These are phyloP conservation scores for Lycia hirtaria DNA, from an alignment of 2,888 invertebrate species.

Conservation along the genomic window DNA sequence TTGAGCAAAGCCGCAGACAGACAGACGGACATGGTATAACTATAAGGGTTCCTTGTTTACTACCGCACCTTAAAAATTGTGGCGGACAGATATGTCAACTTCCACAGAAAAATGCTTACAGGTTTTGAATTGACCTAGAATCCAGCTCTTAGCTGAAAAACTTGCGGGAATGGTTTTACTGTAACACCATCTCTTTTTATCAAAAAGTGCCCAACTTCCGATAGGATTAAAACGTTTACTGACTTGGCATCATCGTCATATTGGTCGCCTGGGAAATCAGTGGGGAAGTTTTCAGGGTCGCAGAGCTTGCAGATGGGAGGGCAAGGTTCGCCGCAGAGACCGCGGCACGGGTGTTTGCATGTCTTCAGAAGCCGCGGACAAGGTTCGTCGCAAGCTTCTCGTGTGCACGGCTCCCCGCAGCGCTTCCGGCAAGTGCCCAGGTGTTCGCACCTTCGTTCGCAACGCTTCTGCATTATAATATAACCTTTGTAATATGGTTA, in stretches of 20 bases:
- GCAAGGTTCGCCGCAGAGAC: constrained; percentile 90
- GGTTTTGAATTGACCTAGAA: no score
- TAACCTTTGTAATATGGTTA: no score
- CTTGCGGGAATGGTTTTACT: no score
- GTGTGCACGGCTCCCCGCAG: constrained; percentile 84
- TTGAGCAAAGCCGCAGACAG: no score
- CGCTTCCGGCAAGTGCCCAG: constrained; percentile 70
- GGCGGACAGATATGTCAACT: no score
- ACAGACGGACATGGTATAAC: no score
- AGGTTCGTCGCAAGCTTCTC: constrained; percentile 86
- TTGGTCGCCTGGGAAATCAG: constrained; percentile 65
- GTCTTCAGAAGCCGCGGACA: constrained; percentile 61
- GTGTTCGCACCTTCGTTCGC: constrained; percentile 77
- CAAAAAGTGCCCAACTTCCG: no score
- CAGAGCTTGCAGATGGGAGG: constrained; percentile 86
- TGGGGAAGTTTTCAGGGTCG: constrained; percentile 76
- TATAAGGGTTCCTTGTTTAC: no score
- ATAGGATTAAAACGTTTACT: constrained; percentile 2
- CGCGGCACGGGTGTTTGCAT: constrained; percentile 88
- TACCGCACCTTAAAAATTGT: no score
- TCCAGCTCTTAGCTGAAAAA: no score
- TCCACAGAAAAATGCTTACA: no score
- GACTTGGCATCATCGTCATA: constrained; percentile 81
- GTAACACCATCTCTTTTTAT: no score
- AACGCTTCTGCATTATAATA: constrained; percentile 61